Base-by-base conservation (phyloP, 2,797 vertebrate species). In the Mormyrus proboscirostris region DNA sequence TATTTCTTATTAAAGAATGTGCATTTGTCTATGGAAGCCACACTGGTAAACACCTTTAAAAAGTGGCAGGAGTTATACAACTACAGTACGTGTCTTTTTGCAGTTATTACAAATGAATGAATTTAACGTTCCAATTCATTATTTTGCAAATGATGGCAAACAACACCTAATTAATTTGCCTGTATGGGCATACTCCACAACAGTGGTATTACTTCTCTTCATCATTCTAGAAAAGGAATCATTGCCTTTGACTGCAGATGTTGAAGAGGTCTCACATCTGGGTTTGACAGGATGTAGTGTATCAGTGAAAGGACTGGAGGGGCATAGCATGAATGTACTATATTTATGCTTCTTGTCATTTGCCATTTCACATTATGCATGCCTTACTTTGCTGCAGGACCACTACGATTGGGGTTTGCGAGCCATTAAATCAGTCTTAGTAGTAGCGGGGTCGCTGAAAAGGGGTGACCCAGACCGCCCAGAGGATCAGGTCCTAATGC, bases 391-490 rank as follows among this genome's bases (percentile, higher is more conserved):
- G 94, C 94, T 94, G 94, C 49, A 97, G 97, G 97, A 97, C 90
- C 98, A 99, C 94, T 99, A 99, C 0, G 98, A 99, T 94, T 99
- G 99, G 99, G 99, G 99, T 1, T 94, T 99, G 51, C 92, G 99
- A 55, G 98, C 99, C 83, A 98, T 99, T 92, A 99, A 99, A 93
- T 99, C 98, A 0, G 98, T 99, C 5, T 95, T 99, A 51, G 97
- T 99, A 90, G 97, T 99, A 0, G 98, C 98, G 0, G 99, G 98
- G 0, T 97, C 98, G 9, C 95, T 99, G 82, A 99, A 98, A 90
- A 95, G 98, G 88, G 97, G 95, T 0, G 98, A 99, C 92, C 97
- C 97, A 0, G 94, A 92, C 14, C 94, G 97, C 4, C 97, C 97
- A 0, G 98, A 99, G 92, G 98, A 99, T 90, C 98, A 99, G 93